Evolutionary conservation across 1,140 invertebrate genomes (phyloP), one percentile per base, ranked within the genome.

Genomic region (Bacillus rossius): DNA sequence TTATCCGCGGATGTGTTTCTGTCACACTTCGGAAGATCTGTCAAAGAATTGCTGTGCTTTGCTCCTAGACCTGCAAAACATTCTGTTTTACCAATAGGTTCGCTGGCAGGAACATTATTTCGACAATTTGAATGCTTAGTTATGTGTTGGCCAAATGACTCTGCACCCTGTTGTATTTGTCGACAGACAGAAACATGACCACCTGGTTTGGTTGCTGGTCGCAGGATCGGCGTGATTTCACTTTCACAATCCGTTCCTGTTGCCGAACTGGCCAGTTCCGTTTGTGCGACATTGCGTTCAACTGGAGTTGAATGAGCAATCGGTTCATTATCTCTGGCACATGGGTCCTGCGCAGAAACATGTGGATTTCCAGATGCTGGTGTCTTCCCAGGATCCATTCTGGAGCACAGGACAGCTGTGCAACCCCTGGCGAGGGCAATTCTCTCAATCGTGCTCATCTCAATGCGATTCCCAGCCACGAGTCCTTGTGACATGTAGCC

Each of bases 401-500:
- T 66, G 8, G 73, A 57, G 20, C 61, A 54, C 22, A 55, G 40
- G 4, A 69, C 69, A 0, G 68, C 69, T 0, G 73, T 73, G 23
- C 74, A 73, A 16, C 71, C 72, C 42, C 66, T 66, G 3, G 65
- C 68, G n/a, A 75, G 61, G 22, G 80, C 81, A 62, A 84, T 75
- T 61, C 78, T 78, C 67, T 84, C 82, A 51, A 84, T 73, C 3
- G 81, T 82, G 61, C 81, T 81, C 1, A 83, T 60, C 14, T 47
- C 34, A 20, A 23, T 2, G 16, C 16, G 42, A 55, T 20, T 55
- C 23, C 14, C 23, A 26, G 40, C 14, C 61, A 78, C 68, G 62
- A 71, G 57, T 60, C 67, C 70, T 14, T 75, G 73, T 66, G 74
- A 78, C 59, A 73, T 73, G 72, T 89, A 89, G 4, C 86, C 87